Evolutionary conservation across 2,888 invertebrate species (phyloP), one percentile per base, ranked within the genome.

Genomic region (Philereme vetulata): DNA sequence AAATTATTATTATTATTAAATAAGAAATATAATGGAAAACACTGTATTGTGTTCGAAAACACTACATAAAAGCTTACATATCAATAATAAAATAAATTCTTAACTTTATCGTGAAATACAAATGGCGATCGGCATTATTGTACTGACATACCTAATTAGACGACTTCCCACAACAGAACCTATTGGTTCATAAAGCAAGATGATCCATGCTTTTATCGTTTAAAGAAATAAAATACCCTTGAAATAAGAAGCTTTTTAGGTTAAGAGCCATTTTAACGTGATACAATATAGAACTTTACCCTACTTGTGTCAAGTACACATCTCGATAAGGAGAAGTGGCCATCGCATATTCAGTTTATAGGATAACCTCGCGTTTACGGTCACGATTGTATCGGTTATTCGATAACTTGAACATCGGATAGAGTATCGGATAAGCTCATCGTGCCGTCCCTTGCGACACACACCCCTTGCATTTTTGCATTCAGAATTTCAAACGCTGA

Each of bases 401-500:
- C 63, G 63, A 64, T 64, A 60, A 56, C 56, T 55, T 48, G 58
- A 62, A 54, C 48, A 58, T 62, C 55, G 62, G 54, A 58, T 54
- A 62, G 52, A 56, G 63, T 64, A 44, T 60, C 63, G 62, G 62
- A 59, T 60, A 60, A 60, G 66, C 66, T 64, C 69, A 54, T 66
- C 47, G 62, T 46, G 51, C 65, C 68, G 61, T 61, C 70, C 66
- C 68, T 62, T 59, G 63, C 57, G 69, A 74, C 74, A 38, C 75
- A 75, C 73, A 73, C 76, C 53, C 72, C 78, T 81, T 72, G 75
- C 74, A 85, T 84, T 85, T 87, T 84, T 83, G 81, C 78, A 85
- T 84, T 82, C 83, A 81, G 76, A 85, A 82, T 84, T 83, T 88
- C 77, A 80, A 75, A 81, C 76, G 82, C 84, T 83, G 84, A 86